phyloP scores from a whole-genome alignment of 2,797 vertebrate genomes.

The Brachyalestes nurse region DNA sequence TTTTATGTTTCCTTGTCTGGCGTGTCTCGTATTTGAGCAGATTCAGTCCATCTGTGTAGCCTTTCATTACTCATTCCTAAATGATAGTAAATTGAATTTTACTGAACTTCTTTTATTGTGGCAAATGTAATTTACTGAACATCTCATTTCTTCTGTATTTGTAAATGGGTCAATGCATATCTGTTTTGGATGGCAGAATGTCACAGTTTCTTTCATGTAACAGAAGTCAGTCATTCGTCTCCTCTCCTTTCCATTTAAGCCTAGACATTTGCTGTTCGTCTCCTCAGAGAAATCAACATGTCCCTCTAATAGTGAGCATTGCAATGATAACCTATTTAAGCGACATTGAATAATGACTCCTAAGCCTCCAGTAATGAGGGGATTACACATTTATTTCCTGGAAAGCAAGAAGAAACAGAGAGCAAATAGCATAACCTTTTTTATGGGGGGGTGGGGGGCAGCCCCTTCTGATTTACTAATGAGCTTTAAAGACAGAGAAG shows the following conservation, averaged over 20 bases:
- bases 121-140: not conserved
- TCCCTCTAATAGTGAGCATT: not conserved
- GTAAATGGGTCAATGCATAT: not conserved
- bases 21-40: slow-evolving; percentile 1
- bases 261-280: not conserved
- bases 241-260: not conserved
- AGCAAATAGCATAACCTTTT: slow-evolving; percentile 2
- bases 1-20: slow-evolving; percentile 37
- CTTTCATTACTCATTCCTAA: not conserved
- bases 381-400: slow-evolving; percentile 11
- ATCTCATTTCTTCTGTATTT: not conserved
- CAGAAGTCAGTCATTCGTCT: not conserved
- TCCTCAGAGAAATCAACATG: not conserved
- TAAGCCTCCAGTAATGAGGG: slow-evolving; percentile 10
- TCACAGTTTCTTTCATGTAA: not conserved
- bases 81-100: not conserved
- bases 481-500: slow-evolving; percentile 7
- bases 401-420: not conserved
- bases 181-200: not conserved
- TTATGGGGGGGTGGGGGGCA: too few species aligned
- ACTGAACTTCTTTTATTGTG: not conserved
- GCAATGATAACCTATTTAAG: not conserved
- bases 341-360: slow-evolving; percentile 14
- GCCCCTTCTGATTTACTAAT: not conserved
- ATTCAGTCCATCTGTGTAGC: slow-evolving; percentile 23